Conservation (phyloP, 2,797 vertebrate genomes). For the Myoxocephalus aenaeus region DNA sequence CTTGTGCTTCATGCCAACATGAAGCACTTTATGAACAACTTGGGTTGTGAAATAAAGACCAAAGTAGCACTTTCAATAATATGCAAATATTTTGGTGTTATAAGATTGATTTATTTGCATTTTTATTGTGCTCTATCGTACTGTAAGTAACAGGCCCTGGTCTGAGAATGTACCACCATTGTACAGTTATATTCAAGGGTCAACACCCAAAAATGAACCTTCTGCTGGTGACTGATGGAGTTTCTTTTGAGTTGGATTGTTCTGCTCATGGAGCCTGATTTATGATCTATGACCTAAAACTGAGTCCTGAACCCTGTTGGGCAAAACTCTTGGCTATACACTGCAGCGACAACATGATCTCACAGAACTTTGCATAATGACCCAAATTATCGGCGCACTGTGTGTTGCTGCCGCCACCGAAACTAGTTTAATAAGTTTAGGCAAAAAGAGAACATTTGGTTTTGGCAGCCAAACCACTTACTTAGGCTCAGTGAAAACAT, state of each 20-base stretch:
- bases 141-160: neutral
- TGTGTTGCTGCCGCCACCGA: too few species aligned
- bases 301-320: neutral
- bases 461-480: too few species aligned
- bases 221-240: neutral
- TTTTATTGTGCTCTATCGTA: neutral
- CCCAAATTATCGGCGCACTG: too few species aligned
- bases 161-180: neutral
- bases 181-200: neutral
- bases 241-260: neutral
- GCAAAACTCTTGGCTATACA: too few species aligned
- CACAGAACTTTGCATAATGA: too few species aligned
- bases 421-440: too few species aligned
- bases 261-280: neutral
- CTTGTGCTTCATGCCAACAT: neutral
- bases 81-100: conserved; percentile 6
- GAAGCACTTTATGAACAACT: neutral
- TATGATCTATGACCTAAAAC: neutral
- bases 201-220: neutral
- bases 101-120: neutral
- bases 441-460: too few species aligned
- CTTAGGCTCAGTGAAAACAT: too few species aligned
- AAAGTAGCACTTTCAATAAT: neutral
- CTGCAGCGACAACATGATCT: too few species aligned
- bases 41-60: neutral